Percentiles rank a stretch among this genome's conserved stretches.
phyloP scores from a whole-genome alignment of 2,113 vertebrate genomes.

The Garra rufa region DNA sequence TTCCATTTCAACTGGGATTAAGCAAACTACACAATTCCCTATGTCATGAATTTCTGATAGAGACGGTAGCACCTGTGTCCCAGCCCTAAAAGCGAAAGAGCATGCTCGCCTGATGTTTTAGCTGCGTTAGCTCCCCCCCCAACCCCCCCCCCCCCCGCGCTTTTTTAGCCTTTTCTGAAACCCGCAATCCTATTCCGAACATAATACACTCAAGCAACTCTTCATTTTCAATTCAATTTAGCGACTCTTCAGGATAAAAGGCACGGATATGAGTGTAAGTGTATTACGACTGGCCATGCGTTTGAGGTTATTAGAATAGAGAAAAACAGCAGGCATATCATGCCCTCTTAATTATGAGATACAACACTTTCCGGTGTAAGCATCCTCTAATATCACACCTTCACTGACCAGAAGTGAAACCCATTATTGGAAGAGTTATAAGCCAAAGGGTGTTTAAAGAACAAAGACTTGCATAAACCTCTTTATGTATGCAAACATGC shows the following conservation, averaged over 20 bases:
- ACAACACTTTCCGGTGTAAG: neutral
- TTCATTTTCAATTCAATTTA: constrained; percentile 35
- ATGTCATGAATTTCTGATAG: constrained; percentile 49
- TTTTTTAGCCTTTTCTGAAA: neutral
- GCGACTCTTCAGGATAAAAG: constrained; percentile 28
- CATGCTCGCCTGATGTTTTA: constrained; percentile 4
- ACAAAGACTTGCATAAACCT: neutral
- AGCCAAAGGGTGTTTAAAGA: neutral
- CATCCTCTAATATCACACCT: neutral
- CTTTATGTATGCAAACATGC: neutral
- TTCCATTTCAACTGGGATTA: constrained; percentile 37
- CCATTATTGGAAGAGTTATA: neutral
- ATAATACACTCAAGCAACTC: constrained; percentile 30
- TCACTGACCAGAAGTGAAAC: neutral
- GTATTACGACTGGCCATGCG: constrained; percentile 21
- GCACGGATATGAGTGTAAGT: constrained; percentile 14
- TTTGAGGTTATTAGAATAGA: constrained; percentile 4
- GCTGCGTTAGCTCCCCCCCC: neutral
- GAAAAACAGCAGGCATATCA: neutral
- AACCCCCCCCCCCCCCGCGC: no score
- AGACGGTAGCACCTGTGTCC: constrained; percentile 23
- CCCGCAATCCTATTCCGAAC: neutral
- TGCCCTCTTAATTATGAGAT: constrained; percentile 11
- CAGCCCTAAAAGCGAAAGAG: neutral
- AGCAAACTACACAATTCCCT: constrained; percentile 26